Evolutionary conservation across 2,888 invertebrate species (phyloP), one percentile per base, ranked within the genome.

Genomic region (Kuschelorhynchus macadamiae): DNA sequence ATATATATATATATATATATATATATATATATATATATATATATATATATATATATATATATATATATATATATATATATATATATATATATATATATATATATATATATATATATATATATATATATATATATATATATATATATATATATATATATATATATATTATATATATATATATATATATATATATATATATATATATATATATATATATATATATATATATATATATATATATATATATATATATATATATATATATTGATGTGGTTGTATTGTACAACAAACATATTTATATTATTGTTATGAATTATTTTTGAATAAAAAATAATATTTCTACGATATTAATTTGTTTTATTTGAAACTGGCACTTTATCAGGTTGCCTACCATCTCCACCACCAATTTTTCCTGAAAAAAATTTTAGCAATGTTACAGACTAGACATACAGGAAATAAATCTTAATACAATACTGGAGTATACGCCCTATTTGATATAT

Each of bases 251-350:
- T 25, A 47, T 59, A 47, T 21, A 25, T 7, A 5, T 42, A 47
- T 59, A 14, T 46, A 33, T 59, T 59, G 47, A 30, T 36, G 59
- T 59, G 47, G 46, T 59, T 57, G 56, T 21, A 21, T 20, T 47
- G 44, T 57, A 32, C 44, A 57, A 57, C 44, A 57, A 57, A 57
- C 25, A 17, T 44, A 32, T 46, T 30, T 44, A 57, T 55, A 18
- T 42, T 44, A 44, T 46, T 57, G 56, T 57, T 42, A 53, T 36
- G 1, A 14, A 42, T 56, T 57, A 57, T 57, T 57, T 57, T 57
- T 57, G 46, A 44, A 57, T 46, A 57, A 57, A 44, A 57, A 46
- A 57, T 7, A 25, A 25, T 25, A 5, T 25, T 3, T 25, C 4
- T 7, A 3, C 25, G 7, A n/a, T n/a, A n/a, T n/a, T n/a, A n/a